Percentiles rank a stretch among this genome's conserved stretches.
Conservation (phyloP, 2,797 vertebrate genomes). For the Eutrigla gurnardus region DNA sequence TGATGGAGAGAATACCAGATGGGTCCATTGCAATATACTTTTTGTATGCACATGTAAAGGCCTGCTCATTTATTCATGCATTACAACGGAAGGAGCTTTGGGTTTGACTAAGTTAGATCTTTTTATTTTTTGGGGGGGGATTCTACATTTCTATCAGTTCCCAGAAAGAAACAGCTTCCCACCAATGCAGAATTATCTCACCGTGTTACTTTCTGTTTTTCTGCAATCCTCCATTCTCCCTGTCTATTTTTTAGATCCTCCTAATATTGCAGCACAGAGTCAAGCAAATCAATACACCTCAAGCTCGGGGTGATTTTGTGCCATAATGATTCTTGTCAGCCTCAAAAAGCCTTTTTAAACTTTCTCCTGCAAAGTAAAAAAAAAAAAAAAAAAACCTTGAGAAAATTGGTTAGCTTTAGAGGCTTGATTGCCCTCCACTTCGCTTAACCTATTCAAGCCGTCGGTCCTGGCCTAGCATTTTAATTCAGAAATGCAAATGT, state of each 20-base stretch:
- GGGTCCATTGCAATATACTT: slow-evolving; percentile 60
- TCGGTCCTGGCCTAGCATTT: slow-evolving; percentile 44
- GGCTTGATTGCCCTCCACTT: slow-evolving; percentile 49
- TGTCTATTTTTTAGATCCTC: slow-evolving; percentile 64
- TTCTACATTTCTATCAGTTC: slow-evolving; percentile 41
- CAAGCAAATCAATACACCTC: slow-evolving; percentile 53
- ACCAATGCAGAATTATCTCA: slow-evolving; percentile 44
- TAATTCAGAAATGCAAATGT: slow-evolving; percentile 55
- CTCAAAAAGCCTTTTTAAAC: slow-evolving; percentile 27
- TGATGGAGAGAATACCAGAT: slow-evolving; percentile 65
- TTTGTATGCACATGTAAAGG: slow-evolving; percentile 57
- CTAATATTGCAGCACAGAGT: slow-evolving; percentile 54
- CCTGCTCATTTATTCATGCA: slow-evolving; percentile 69
- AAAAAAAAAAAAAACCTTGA: slow-evolving; percentile 9
- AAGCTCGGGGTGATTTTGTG: background rate
- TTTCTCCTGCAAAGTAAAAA: slow-evolving; percentile 9
- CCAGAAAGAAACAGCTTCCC: slow-evolving; percentile 41
- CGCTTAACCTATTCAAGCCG: slow-evolving; percentile 51
- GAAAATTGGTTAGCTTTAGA: slow-evolving; percentile 12
- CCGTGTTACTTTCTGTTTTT: slow-evolving; percentile 52
- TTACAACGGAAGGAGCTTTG: slow-evolving; percentile 55
- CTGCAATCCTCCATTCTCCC: slow-evolving; percentile 45
- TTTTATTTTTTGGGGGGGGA: slow-evolving; percentile 28
- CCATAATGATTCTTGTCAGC: slow-evolving; percentile 12
- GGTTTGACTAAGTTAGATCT: slow-evolving; percentile 19